Conservation (phyloP, 2,113 vertebrate genomes). For the Perognathus longimembris region DNA sequence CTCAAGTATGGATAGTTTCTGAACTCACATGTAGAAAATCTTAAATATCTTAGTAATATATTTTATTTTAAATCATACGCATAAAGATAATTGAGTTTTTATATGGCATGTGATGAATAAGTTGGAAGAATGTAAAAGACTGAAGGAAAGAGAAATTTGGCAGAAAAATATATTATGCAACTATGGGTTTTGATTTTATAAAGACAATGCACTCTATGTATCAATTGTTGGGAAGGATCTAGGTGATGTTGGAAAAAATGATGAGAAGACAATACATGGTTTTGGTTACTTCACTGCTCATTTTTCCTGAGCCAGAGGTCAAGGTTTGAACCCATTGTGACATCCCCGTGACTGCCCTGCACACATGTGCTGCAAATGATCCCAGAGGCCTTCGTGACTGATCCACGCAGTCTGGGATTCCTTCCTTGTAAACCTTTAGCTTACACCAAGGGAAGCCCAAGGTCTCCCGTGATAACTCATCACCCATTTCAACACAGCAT, state of each 20-base stretch:
- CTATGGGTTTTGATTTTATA: not conserved
- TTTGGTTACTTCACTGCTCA: not conserved
- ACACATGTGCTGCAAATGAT: not conserved
- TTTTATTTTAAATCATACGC: not conserved
- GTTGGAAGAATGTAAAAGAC: not conserved
- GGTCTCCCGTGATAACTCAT: not conserved
- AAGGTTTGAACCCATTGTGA: not conserved
- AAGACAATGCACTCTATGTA: not conserved
- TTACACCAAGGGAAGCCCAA: not conserved
- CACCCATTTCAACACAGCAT: not conserved
- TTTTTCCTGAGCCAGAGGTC: not conserved
- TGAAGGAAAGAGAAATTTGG: not conserved
- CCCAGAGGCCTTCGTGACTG: not conserved
- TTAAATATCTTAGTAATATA: not conserved
- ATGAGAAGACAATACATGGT: not conserved
- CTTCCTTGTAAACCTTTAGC: not conserved
- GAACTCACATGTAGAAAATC: not conserved
- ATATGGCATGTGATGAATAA: not conserved
- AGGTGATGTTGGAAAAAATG: not conserved
- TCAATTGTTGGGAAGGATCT: constrained; percentile 22
- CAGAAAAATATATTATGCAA: not conserved
- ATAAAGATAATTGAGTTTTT: not conserved
- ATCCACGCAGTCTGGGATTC: not conserved
- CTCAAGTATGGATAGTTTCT: not conserved
- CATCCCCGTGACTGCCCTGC: not conserved